Evolutionary conservation across 2,113 vertebrate species (phyloP).

Genomic region (Syngnathus floridae): DNA sequence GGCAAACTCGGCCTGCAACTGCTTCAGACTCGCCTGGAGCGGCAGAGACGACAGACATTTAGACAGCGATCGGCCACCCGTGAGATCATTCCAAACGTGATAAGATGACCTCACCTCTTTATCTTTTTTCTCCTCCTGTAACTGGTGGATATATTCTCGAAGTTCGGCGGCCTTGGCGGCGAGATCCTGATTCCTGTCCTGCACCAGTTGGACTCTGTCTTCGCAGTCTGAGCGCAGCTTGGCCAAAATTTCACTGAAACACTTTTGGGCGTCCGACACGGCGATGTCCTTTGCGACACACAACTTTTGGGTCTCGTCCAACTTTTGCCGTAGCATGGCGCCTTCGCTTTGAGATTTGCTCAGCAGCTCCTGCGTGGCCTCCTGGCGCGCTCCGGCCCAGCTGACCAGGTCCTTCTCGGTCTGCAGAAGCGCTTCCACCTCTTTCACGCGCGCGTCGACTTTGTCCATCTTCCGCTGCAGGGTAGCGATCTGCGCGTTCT

Average conservation of each 20-base stretch:
- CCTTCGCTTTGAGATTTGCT: constrained; percentile 83
- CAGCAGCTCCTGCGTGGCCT: constrained; percentile 81
- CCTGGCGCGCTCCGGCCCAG: constrained; percentile 74
- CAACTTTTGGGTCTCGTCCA: constrained; percentile 82
- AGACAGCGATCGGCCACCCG: neutral
- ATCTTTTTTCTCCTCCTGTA: constrained; percentile 82
- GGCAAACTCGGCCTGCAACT: constrained; percentile 86
- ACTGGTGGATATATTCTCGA: constrained; percentile 76
- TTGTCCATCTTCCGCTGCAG: constrained; percentile 76
- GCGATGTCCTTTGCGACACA: constrained; percentile 77
- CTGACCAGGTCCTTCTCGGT: constrained; percentile 72
- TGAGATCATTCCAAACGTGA: neutral
- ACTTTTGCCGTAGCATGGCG: constrained; percentile 79
- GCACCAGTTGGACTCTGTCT: constrained; percentile 75
- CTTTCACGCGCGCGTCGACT: constrained; percentile 65
- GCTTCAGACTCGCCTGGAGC: constrained; percentile 45
- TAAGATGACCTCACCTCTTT: constrained; percentile 74
- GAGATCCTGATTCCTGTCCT: constrained; percentile 86
- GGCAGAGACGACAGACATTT: neutral
- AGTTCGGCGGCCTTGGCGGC: constrained; percentile 72
- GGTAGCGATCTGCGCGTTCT: constrained; percentile 72
- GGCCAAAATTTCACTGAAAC: constrained; percentile 78
- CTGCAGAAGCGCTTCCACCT: constrained; percentile 71
- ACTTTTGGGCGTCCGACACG: constrained; percentile 78
- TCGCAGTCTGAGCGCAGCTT: constrained; percentile 80